These are phyloP conservation scores for Philotrypesis tridentata DNA, from an alignment of 1,140 invertebrate genomes.

Conservation along the genomic window DNA sequence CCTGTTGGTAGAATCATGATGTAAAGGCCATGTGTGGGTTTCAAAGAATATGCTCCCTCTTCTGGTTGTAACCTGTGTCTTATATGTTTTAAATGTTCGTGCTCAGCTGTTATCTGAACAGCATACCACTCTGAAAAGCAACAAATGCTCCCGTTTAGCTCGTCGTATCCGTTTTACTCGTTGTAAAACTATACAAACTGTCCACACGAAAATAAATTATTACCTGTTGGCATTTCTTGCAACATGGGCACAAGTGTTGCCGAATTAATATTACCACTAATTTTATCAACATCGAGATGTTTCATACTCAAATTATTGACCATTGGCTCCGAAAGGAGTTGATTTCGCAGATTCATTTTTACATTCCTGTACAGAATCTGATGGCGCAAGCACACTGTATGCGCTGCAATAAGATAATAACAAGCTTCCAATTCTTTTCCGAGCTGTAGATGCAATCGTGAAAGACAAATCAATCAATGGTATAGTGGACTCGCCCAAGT, in stretches of 20 bases:
- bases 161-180: not conserved
- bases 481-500: too few species aligned
- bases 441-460: conserved; percentile 48
- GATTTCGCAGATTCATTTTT: conserved; percentile 57
- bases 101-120: conserved; percentile 75
- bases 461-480: too few species aligned
- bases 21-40: conserved; percentile 71
- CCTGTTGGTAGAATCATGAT: conserved; percentile 74
- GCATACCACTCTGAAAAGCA: conserved; percentile 76
- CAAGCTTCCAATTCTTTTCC: conserved; percentile 62
- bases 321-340: conserved; percentile 49
- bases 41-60: conserved; percentile 34
- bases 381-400: conserved; percentile 63
- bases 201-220: conserved; percentile 34
- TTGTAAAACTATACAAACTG: conserved; percentile 22
- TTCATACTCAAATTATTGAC: conserved; percentile 56
- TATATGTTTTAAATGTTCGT: conserved; percentile 69
- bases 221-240: conserved; percentile 63
- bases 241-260: conserved; percentile 58
- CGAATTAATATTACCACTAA: conserved; percentile 53
- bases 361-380: conserved; percentile 61
- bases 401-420: conserved; percentile 64
- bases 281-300: conserved; percentile 54
- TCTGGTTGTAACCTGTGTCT: conserved; percentile 9
- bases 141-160: too few species aligned